Percentiles rank a stretch among this genome's conserved stretches.
phyloP scores from a whole-genome alignment of 2,113 vertebrate genomes.

The Mionectes macconnelli region DNA sequence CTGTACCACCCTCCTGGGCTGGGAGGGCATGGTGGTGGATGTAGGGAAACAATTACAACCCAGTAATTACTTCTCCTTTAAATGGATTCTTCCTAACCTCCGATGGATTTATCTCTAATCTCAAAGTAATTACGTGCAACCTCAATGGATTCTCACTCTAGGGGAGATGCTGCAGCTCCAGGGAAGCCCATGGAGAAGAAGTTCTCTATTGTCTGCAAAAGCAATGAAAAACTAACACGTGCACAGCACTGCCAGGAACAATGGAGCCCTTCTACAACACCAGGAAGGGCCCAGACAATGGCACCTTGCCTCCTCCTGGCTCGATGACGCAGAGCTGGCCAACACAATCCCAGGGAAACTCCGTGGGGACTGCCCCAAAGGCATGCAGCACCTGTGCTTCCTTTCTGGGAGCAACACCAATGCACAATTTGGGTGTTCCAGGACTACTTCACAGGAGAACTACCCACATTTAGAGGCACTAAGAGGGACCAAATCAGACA shows the following conservation, averaged over 20 bases:
- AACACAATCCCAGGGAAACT: neutral
- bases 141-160: slow-evolving; percentile 37
- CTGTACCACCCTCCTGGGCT: neutral
- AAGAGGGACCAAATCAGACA: neutral
- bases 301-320: neutral
- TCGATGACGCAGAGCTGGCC: neutral
- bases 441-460: neutral
- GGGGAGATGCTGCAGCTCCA: neutral
- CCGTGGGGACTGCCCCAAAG: neutral
- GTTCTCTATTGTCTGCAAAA: slow-evolving; percentile 33
- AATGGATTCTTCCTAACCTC: slow-evolving; percentile 57
- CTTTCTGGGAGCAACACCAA: neutral
- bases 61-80: slow-evolving; percentile 68
- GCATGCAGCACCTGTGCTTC: rapidly evolving
- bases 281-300: neutral
- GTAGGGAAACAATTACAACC: slow-evolving; percentile 61
- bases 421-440: neutral
- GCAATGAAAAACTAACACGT: neutral
- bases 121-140: slow-evolving; percentile 69
- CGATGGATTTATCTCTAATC: slow-evolving; percentile 63
- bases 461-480: neutral
- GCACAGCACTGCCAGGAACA: neutral
- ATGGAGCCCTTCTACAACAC: neutral
- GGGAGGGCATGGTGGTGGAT: neutral
- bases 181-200: slow-evolving; percentile 22